phyloP scores from a whole-genome alignment of 2,888 invertebrate genomes.

The Isoperla grammatica region DNA sequence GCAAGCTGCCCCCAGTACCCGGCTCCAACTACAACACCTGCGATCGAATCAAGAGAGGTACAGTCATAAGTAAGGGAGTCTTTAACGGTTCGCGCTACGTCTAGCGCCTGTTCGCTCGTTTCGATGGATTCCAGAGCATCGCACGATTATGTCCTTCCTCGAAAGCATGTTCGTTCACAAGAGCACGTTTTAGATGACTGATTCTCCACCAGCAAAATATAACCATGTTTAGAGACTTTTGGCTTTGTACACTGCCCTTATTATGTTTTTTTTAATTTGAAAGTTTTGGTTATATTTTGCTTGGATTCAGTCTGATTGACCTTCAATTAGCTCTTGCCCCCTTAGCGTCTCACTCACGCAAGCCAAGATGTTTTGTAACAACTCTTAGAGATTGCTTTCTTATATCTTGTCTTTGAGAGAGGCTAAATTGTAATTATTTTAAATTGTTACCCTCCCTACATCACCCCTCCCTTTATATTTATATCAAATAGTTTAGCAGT shows the following conservation, averaged over 20 bases:
- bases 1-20: slow-evolving; percentile 86
- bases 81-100: slow-evolving; percentile 12
- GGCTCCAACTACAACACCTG: slow-evolving; percentile 92
- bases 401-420: too few species aligned
- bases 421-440: too few species aligned
- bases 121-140: slow-evolving; percentile 9
- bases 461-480: too few species aligned
- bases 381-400: too few species aligned
- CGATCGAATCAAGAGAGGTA: slow-evolving; percentile 90
- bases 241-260: background rate
- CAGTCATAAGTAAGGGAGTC: slow-evolving; percentile 74
- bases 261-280: background rate
- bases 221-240: background rate
- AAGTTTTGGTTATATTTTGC: background rate
- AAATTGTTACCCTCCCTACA: too few species aligned
- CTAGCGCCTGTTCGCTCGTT: slow-evolving; percentile 9
- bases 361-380: too few species aligned
- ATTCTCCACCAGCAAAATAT: background rate
- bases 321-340: too few species aligned
- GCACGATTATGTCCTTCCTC: background rate
- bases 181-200: background rate
- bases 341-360: too few species aligned
- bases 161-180: background rate
- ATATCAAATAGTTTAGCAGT: too few species aligned
- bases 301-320: background rate